Conservation (phyloP, 2,888 invertebrate genomes). For the Slavum lentiscoides region DNA sequence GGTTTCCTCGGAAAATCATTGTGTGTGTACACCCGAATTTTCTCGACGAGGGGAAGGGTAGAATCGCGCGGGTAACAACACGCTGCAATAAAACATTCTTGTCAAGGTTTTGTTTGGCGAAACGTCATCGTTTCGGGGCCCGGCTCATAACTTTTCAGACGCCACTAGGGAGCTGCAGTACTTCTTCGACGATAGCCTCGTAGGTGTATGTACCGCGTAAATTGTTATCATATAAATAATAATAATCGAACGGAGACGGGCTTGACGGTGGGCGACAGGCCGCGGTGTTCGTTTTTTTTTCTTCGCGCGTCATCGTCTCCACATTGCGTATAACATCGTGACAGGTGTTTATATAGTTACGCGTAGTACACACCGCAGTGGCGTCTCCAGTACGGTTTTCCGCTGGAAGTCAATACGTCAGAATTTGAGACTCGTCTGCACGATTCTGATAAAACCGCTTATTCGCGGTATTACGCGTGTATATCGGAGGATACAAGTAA, state of each 20-base stretch:
- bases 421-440: too few relatives aligned
- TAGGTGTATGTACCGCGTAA: not conserved
- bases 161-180: constrained; percentile 14
- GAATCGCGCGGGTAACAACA: not conserved
- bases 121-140: constrained; percentile 39
- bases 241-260: not conserved
- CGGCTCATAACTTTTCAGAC: constrained; percentile 46
- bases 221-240: not conserved
- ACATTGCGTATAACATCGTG: too few relatives aligned
- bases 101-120: constrained; percentile 33
- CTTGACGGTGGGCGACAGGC: not conserved
- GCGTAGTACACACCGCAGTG: too few relatives aligned
- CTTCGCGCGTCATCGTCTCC: not conserved
- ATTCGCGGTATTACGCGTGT: too few relatives aligned
- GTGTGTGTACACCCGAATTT: constrained; percentile 7
- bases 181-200: not conserved
- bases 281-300: not conserved
- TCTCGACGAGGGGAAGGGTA: not conserved
- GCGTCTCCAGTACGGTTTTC: too few relatives aligned
- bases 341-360: too few relatives aligned
- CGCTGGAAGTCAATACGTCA: too few relatives aligned
- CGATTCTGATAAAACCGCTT: too few relatives aligned
- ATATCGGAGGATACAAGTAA: too few relatives aligned
- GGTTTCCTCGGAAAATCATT: constrained; percentile 7
- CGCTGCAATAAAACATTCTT: constrained; percentile 46